Base-by-base conservation (phyloP, 2,113 vertebrate genomes). In the Paradoxurus hermaphroditus region DNA sequence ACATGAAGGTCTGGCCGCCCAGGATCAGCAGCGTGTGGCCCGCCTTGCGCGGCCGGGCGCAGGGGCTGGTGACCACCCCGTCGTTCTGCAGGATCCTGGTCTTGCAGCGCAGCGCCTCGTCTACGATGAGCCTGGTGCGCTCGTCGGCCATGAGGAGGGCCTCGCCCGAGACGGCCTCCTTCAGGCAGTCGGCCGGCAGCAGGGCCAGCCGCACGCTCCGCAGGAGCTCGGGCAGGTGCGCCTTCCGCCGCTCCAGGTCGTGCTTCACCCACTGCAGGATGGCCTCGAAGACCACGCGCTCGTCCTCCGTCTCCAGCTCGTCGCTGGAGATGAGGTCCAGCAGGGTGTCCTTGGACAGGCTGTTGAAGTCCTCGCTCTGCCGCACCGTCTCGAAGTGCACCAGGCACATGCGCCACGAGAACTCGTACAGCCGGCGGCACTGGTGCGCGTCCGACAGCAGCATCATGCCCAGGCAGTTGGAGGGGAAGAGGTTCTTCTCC, bases 1-100 rank as follows among this genome's bases (percentile, higher is more conserved):
- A 99, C 99, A 99, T 99, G 98, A 99, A 99, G 25, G 99, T 99
- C 98, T 99, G 99, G 27, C 99, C 99, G 1, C 99, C 99, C 73
- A 99, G 98, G 93, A 99, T 99, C 34, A 99, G 99, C 96, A 99
- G 98, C 0, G 99, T 99, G 97, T 99, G 99, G 27, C 99, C 99
- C 0, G 99, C 99, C 98, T 99, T 99, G 86, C 99, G 99, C 5
- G 99, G 99, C 87, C 99, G 99, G 85, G 99, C 99, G 21, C 99
- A 99, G 1, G 99, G 99, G 97, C 99, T 99, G 29, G 99, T 99
- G 95, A 99, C 99, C 44, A 99, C 98, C 0, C 99, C 99, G 0
- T 99, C 99, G 1, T 99, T 99, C 98, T 99, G 99, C 51, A 99
- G 98, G 94, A 99, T 99, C 97, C 98, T 99, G 98, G 99, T 99